phyloP scores from a whole-genome alignment of 30 jellyfish, hydroid and myxozoan species.

The Mastigias papua region DNA sequence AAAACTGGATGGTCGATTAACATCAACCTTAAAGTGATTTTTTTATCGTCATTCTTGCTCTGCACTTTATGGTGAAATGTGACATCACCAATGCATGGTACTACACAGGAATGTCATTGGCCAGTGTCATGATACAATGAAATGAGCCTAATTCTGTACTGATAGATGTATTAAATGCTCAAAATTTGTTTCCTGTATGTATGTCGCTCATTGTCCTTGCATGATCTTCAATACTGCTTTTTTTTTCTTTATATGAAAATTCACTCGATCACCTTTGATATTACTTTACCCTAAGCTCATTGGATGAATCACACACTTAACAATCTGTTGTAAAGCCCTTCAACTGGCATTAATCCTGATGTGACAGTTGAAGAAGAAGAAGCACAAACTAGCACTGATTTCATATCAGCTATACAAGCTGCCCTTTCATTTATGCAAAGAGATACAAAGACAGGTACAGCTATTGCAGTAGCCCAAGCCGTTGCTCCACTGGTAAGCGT shows the following conservation, averaged over 20 bases:
- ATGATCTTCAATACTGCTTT: background rate
- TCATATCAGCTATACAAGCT: too few species aligned
- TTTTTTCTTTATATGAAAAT: background rate
- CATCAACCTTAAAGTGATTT: too few species aligned
- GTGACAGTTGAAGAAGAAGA: too few species aligned
- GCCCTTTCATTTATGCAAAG: too few species aligned
- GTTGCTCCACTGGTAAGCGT: too few species aligned
- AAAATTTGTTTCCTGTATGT: conserved; percentile 12
- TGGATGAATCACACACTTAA: background rate
- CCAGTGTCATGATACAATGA: background rate
- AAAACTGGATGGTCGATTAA: too few species aligned
- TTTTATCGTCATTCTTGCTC: too few species aligned
- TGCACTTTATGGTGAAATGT: too few species aligned
- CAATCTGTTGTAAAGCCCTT: background rate
- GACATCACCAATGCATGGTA: background rate
- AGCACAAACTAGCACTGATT: too few species aligned
- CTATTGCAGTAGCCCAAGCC: too few species aligned
- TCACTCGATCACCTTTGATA: background rate
- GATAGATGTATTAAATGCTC: background rate
- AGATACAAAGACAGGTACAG: too few species aligned
- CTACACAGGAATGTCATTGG: background rate
- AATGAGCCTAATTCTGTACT: background rate
- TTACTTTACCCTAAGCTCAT: background rate
- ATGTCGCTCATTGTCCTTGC: conserved; percentile 2
- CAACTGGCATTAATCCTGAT: too few species aligned